Percentiles rank a stretch among this genome's conserved stretches.
Evolutionary conservation across 2,797 vertebrate species (phyloP).

Genomic region (Petrocephalus schoutedeni): DNA sequence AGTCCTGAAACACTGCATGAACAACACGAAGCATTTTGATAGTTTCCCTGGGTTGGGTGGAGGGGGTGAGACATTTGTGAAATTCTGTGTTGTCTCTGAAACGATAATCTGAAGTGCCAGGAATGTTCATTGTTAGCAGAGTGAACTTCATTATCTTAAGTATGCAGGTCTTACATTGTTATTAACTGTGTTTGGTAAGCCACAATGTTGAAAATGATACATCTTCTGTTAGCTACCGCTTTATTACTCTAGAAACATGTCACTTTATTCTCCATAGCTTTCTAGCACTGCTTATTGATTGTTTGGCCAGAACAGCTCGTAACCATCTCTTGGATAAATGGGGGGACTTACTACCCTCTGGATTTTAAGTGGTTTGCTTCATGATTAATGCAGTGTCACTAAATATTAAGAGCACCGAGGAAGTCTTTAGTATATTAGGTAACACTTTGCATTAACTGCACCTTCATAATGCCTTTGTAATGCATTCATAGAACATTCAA

Average conservation of each 20-base stretch:
- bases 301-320: not conserved
- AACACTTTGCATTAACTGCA: not conserved
- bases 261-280: not conserved
- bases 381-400: not conserved
- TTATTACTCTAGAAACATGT: not conserved
- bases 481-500: not conserved
- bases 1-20: not conserved
- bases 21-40: not conserved
- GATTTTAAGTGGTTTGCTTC: not conserved
- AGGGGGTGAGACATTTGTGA: not conserved
- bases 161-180: no score
- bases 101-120: not conserved
- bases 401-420: slow-evolving; percentile 3
- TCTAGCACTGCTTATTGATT: not conserved
- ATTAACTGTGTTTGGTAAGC: not conserved
- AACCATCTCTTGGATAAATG: not conserved
- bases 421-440: not conserved
- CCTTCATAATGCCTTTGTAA: not conserved
- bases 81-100: not conserved
- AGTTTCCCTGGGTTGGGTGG: not conserved
- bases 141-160: no score
- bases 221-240: not conserved
- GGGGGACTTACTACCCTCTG: not conserved
- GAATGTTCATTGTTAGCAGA: not conserved
- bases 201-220: not conserved